Evolutionary conservation across 2,113 vertebrate species (phyloP).

Genomic region (Zosterops hypoxanthus): DNA sequence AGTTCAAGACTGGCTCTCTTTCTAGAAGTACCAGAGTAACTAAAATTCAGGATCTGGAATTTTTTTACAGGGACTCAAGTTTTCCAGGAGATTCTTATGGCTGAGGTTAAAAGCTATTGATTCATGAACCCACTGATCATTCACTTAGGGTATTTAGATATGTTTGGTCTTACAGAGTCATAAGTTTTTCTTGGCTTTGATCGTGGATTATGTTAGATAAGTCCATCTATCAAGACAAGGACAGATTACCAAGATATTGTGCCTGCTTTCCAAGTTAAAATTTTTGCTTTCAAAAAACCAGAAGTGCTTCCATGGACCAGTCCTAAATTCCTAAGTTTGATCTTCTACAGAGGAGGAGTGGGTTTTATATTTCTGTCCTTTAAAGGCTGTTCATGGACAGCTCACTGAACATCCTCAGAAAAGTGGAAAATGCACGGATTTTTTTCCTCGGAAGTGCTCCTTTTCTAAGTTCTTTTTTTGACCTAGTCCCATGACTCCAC

Average conservation of each 20-base stretch:
- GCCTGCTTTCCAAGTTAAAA: not conserved
- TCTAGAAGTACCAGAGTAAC: not conserved
- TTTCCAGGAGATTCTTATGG: not conserved
- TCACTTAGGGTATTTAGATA: not conserved
- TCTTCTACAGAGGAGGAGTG: not conserved
- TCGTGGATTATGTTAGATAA: not conserved
- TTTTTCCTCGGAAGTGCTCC: not conserved
- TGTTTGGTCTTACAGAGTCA: not conserved
- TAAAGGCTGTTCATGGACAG: not conserved
- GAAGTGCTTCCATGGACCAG: not conserved
- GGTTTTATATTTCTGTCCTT: not conserved
- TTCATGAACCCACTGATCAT: not conserved
- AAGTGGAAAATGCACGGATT: accelerated
- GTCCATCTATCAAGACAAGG: not conserved
- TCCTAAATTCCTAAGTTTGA: not conserved
- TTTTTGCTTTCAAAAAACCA: not conserved
- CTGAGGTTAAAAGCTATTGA: not conserved
- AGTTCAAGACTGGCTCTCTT: not conserved
- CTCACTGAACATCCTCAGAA: not conserved
- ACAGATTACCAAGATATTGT: not conserved
- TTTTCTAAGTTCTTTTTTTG: not conserved
- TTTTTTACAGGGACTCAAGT: not conserved
- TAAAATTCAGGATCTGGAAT: not conserved
- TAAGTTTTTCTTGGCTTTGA: not conserved
- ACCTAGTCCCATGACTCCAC: not conserved